Base-by-base conservation (phyloP, 2,797 vertebrate species). In the Dryobates pubescens region DNA sequence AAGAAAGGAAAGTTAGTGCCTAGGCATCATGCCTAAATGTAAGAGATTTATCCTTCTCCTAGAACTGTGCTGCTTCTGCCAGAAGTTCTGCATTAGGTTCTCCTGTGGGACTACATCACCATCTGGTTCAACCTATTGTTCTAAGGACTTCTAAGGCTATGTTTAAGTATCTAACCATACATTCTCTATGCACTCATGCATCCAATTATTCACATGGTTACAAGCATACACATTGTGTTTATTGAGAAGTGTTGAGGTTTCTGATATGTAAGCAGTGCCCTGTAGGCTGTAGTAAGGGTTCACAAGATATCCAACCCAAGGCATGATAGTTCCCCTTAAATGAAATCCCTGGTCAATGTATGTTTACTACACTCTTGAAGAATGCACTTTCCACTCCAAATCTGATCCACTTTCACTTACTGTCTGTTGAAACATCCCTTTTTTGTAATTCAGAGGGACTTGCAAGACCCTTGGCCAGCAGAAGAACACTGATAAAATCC, bases 81-180 rank as follows among this genome's bases (percentile, higher is more conserved):
- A 96, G 82, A 91, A 95, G 77, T 93, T 95, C 75, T 88, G 80
- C 67, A 10, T 54, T 74, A 94, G 78, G 75, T 70, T 92, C 72
- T 92, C 95, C 96, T 88, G 14, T 0, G 91, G 93, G 95, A 91
- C 69, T 83, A 12, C 71, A 74, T 61, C 14, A 1, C 77, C 94
- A 94, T 91, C 93, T 97, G 96, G 63, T 92, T 93, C 90, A 92
- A 41, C 67, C 95, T 94, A 49, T 96, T 96, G 92, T 96, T 95
- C 86, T 91, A 86, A 59, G 72, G 82, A 87, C 88, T 96, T 95
- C 72, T 88, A 87, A 82, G 85, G 27, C 61, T 67, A 13, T 5
- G 17, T 63, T 79, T 70, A 68, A 85, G 74, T 75, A 73, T 88
- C 78, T 85, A 54, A 72, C 65, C 56, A 54, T 91, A 32, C 30